Percentiles rank a stretch among this genome's conserved stretches.
Evolutionary conservation across 1,140 invertebrate genomes (phyloP).

Genomic region (Charaxes varanes): DNA sequence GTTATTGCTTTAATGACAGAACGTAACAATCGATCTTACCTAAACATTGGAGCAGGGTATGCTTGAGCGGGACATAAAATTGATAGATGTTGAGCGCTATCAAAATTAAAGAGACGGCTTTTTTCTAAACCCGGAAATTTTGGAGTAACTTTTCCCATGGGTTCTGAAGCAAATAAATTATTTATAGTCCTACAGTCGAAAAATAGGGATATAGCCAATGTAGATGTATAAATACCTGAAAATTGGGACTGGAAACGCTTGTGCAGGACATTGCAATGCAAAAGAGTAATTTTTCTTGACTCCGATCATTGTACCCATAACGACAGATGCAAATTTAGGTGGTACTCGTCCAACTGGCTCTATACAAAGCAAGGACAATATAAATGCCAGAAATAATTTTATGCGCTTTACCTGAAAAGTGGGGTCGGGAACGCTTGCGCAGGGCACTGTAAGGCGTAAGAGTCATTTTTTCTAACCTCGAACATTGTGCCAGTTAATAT

Average conservation of each 20-base stretch:
- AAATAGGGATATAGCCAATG: background rate
- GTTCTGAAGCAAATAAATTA: constrained; percentile 46
- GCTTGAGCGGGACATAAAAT: constrained; percentile 75
- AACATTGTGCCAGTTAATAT: constrained; percentile 78
- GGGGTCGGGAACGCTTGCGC: constrained; percentile 84
- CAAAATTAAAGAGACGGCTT: constrained; percentile 74
- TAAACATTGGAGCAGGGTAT: constrained; percentile 77
- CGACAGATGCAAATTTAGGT: constrained; percentile 77
- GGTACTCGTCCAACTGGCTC: constrained; percentile 82
- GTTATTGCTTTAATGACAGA: too few species aligned
- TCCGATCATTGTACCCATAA: constrained; percentile 72
- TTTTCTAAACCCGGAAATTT: constrained; percentile 81
- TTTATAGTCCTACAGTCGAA: constrained; percentile 4
- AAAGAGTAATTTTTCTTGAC: constrained; percentile 55
- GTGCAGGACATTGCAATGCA: constrained; percentile 80
- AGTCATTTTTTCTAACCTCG: constrained; percentile 74
- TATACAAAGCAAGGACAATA: constrained; percentile 46
- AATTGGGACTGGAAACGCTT: constrained; percentile 81
- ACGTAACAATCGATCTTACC: too few species aligned
- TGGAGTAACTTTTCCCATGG: constrained; percentile 77
- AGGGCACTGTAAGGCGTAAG: constrained; percentile 80
- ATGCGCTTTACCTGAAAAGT: constrained; percentile 74
- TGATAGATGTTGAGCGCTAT: constrained; percentile 46
- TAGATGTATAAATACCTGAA: constrained; percentile 80
- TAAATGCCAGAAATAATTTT: constrained; percentile 1